A percentile compares a stretch with the other conserved stretches of the same genome.
phyloP scores from a whole-genome alignment of 2,888 invertebrate genomes.

The Pandemis cinnamomeana region DNA sequence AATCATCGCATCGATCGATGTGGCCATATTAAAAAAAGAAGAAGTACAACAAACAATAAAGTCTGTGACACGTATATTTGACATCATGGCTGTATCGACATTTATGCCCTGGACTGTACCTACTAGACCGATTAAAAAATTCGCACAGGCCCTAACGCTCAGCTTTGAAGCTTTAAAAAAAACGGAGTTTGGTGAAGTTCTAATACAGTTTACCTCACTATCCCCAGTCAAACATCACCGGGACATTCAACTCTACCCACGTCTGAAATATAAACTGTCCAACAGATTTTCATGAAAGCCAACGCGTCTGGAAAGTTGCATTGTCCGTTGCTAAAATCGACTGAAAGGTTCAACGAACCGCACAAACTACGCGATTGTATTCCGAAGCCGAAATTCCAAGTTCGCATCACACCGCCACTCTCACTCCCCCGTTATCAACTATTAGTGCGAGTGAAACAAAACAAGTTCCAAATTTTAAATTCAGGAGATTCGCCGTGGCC shows the following conservation, averaged over 20 bases:
- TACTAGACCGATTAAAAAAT: not conserved
- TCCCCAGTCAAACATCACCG: not conserved
- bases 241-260: not conserved
- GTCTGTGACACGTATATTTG: too few relatives aligned
- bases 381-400: too few relatives aligned
- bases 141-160: not conserved
- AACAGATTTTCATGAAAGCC: not conserved
- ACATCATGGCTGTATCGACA: too few relatives aligned
- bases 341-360: constrained; percentile 58
- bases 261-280: not conserved
- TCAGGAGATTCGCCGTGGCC: constrained; percentile 71
- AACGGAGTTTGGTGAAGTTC: not conserved
- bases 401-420: too few relatives aligned
- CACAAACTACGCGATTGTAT: constrained; percentile 60
- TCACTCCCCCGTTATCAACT: too few relatives aligned
- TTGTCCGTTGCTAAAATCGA: constrained; percentile 1
- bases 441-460: too few relatives aligned
- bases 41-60: too few relatives aligned
- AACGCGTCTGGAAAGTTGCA: constrained; percentile 5
- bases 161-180: not conserved
- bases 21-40: too few relatives aligned
- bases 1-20: too few relatives aligned
- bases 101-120: not conserved
- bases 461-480: too few relatives aligned
- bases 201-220: not conserved